These are phyloP conservation scores for Carduelis carduelis DNA, from an alignment of 2,797 vertebrate genomes.

Conservation along the genomic window DNA sequence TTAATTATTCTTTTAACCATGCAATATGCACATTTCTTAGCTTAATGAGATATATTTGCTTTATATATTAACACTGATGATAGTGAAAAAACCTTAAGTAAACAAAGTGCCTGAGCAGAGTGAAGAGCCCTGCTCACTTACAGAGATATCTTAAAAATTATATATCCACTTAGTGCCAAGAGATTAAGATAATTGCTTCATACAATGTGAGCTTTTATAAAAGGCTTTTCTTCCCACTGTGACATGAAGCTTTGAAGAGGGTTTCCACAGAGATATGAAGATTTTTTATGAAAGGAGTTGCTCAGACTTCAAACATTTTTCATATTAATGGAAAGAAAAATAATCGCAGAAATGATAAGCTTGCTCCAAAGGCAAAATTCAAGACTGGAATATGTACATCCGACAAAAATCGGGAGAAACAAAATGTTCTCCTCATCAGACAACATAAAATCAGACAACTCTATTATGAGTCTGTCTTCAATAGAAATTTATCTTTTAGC, in stretches of 20 bases:
- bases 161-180: background rate
- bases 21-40: background rate
- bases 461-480: background rate
- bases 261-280: conserved; percentile 6
- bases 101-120: background rate
- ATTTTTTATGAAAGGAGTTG: background rate
- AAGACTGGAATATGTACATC: background rate
- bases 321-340: background rate
- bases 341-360: background rate
- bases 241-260: background rate
- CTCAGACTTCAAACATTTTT: conserved; percentile 21
- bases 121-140: background rate
- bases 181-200: conserved; percentile 41
- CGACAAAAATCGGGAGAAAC: background rate
- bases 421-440: background rate
- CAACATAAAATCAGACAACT: background rate
- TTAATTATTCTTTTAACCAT: background rate
- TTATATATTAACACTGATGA: background rate
- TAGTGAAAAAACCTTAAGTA: background rate
- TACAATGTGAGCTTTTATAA: conserved; percentile 11
- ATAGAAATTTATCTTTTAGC: background rate
- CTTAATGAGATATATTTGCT: background rate
- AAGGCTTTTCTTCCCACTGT: background rate
- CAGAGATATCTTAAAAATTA: background rate
- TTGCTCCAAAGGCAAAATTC: background rate